Evolutionary conservation across 2,797 vertebrate species (phyloP), one percentile per base, ranked within the genome.

Genomic region (Sebastes melanostomus): DNA sequence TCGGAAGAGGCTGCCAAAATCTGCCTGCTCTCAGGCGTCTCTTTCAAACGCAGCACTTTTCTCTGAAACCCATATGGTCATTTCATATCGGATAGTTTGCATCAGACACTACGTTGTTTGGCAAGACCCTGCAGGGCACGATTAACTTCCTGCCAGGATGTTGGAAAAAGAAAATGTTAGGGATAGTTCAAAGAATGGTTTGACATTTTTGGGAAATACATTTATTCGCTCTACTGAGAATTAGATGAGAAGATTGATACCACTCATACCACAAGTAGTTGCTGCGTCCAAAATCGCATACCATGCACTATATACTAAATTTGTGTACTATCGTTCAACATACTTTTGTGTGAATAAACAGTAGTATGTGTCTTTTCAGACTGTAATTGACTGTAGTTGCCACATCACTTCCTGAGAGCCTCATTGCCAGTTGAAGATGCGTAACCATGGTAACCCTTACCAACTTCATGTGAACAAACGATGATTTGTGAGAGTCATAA

Each of bases 1-100:
- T 83, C 50, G 75, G 77, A 66, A 54, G 78, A 65, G 59, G 71
- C 68, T 81, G 83, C 81, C 84, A 85, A 81, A 77, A 81, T 68
- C 66, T 70, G 54, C 65, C 59, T 10, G 50, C 60, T 83, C 50
- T 72, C 22, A 7, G 59, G 50, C 71, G 72, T 52, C 67, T 81
- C 72, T 68, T 71, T 82, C 66, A 46, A 50, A 76, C 54, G 13
- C 32, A 9, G 50, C 18, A 52, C 50, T 42, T 42, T 67, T 80
- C 52, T 71, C 59, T 68, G 10, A 63, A 68, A 70, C 63, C 75
- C 66, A 78, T 72, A 75, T 61, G 59, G 67, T 34, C 50, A 42
- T 74, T 82, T 82, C 42, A 68, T 46, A 67, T 73, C 50, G 1
- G 6, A 69, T 63, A 22, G 32, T 66, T 70, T 55, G 22, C 60